A percentile compares a stretch with the other conserved stretches of the same genome.
These are phyloP conservation scores for Bombus waltoni DNA, from an alignment of 1,140 invertebrate genomes.

Conservation along the genomic window DNA sequence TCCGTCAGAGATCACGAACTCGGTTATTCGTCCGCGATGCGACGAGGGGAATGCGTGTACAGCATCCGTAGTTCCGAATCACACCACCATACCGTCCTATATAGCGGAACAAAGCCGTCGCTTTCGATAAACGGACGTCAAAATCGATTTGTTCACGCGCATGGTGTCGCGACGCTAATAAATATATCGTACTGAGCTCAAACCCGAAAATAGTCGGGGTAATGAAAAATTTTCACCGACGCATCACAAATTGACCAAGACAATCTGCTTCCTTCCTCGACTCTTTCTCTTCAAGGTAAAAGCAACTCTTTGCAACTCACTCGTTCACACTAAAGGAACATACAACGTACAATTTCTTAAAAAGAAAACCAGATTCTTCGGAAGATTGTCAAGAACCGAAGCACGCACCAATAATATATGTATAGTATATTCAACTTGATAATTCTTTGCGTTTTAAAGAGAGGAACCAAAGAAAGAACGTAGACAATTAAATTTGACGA, in stretches of 20 bases:
- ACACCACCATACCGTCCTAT: not conserved
- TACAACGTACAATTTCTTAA: not conserved
- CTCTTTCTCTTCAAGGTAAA: not conserved
- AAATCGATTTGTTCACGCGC: not conserved
- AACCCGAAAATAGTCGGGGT: conserved; percentile 28
- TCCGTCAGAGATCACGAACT: not conserved
- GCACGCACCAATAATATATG: not conserved
- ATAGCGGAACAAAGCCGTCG: not conserved
- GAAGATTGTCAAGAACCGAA: not conserved
- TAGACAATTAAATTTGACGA: too few relatives aligned
- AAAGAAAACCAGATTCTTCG: not conserved
- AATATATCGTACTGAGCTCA: conserved; percentile 24
- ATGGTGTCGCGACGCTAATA: conserved; percentile 22
- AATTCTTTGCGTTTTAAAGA: too few relatives aligned
- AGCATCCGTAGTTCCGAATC: not conserved
- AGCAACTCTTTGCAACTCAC: not conserved
- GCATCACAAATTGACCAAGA: not conserved
- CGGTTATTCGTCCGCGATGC: not conserved
- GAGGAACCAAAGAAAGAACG: too few relatives aligned
- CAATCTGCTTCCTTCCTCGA: not conserved
- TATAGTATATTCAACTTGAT: not conserved
- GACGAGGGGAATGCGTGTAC: not conserved
- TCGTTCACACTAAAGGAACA: not conserved
- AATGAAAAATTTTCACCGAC: conserved; percentile 28
- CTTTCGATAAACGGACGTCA: not conserved